phyloP scores from a whole-genome alignment of 2,113 vertebrate genomes.

The Albula goreensis region DNA sequence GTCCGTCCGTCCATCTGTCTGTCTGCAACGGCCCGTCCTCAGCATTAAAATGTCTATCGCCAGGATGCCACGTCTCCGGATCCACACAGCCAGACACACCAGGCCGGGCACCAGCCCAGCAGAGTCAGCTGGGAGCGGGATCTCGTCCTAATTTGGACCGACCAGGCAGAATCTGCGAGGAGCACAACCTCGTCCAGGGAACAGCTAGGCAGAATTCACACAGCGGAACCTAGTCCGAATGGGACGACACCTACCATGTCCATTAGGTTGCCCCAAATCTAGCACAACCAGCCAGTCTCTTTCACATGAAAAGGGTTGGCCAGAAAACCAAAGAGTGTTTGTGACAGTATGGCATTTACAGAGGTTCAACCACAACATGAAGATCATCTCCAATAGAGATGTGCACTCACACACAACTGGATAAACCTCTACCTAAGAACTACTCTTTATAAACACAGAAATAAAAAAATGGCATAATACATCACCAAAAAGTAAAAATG shows the following conservation, averaged over 20 bases:
- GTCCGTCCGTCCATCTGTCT: no score
- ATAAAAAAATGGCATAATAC: not conserved
- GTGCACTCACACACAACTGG: not conserved
- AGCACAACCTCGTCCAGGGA: not conserved
- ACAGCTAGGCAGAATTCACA: no score
- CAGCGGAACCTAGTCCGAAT: no score
- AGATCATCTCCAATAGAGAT: not conserved
- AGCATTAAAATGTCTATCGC: not conserved
- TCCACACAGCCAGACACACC: not conserved
- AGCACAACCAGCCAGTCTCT: not conserved
- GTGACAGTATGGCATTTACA: not conserved
- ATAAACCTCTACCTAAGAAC: not conserved
- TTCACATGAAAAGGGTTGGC: not conserved
- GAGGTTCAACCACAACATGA: not conserved
- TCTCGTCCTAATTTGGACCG: not conserved
- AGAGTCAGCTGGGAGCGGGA: not conserved
- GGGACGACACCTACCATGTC: no score
- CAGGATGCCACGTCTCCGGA: not conserved
- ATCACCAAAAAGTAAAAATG: not conserved
- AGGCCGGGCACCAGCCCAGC: not conserved
- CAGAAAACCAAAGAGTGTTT: not conserved
- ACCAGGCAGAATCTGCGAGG: not conserved
- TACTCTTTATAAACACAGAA: not conserved
- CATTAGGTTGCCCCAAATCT: no score
- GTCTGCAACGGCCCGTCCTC: no score